A percentile compares a stretch with the other conserved stretches of the same genome.
These are phyloP conservation scores for Mastomys natalensis DNA, from an alignment of 2,113 vertebrate genomes.

Conservation along the genomic window DNA sequence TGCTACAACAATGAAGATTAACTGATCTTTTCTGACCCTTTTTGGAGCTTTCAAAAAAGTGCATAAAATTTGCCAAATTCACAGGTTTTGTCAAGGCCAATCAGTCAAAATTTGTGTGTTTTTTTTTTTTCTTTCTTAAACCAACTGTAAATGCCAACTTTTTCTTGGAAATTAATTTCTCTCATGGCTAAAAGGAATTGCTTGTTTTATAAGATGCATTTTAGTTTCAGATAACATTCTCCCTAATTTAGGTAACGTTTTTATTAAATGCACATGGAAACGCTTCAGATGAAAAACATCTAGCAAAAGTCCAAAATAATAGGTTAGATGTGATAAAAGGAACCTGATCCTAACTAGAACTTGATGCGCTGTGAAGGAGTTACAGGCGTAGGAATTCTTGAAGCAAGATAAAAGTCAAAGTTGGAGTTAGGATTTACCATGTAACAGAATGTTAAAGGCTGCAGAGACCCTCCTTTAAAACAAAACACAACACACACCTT, in stretches of 20 bases:
- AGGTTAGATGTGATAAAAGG: slow-evolving; percentile 70
- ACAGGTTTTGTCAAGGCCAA: slow-evolving; percentile 85
- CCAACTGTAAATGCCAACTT: slow-evolving; percentile 84
- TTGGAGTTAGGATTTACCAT: slow-evolving; percentile 51
- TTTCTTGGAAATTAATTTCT: slow-evolving; percentile 81
- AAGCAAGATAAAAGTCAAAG: slow-evolving; percentile 63
- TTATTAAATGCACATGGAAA: slow-evolving; percentile 85
- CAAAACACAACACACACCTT: background rate
- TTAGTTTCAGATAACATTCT: slow-evolving; percentile 81
- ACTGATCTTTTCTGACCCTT: slow-evolving; percentile 83
- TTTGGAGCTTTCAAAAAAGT: slow-evolving; percentile 80
- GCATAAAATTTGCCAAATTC: slow-evolving; percentile 81
- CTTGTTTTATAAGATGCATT: slow-evolving; percentile 82
- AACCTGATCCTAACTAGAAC: slow-evolving; percentile 74
- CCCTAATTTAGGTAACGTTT: slow-evolving; percentile 83
- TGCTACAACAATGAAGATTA: slow-evolving; percentile 74
- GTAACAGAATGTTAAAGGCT: background rate
- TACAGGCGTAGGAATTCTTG: slow-evolving; percentile 70
- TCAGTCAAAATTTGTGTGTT: slow-evolving; percentile 79
- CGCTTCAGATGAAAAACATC: slow-evolving; percentile 80
- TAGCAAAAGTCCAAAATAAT: slow-evolving; percentile 75
- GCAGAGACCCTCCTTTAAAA: background rate
- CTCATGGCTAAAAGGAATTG: slow-evolving; percentile 80
- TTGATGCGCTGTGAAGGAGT: slow-evolving; percentile 63
- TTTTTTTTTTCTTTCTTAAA: slow-evolving; percentile 78